These are phyloP conservation scores for Pimpla rufipes DNA, from an alignment of 2,888 invertebrate genomes.

Conservation along the genomic window DNA sequence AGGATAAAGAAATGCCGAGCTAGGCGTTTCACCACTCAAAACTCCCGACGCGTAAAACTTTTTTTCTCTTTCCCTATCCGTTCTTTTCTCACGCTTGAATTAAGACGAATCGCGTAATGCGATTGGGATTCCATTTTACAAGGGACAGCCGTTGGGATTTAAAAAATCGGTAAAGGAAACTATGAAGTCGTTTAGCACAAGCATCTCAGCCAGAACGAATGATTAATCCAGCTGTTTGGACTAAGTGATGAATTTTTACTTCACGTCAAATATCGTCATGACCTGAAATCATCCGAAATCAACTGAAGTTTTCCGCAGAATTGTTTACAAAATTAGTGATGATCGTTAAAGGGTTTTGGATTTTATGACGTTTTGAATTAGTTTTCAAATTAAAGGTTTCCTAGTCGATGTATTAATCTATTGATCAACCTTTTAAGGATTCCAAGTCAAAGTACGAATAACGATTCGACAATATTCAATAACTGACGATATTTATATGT, in stretches of 20 bases:
- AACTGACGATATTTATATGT: neutral
- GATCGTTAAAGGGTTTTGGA: too few relatives aligned
- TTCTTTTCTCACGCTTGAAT: conserved; percentile 12
- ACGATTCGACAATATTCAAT: neutral
- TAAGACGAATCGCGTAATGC: conserved; percentile 3
- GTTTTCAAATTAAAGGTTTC: too few relatives aligned
- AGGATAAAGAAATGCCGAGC: conserved; percentile 5
- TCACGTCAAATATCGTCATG: neutral
- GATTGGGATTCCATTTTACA: conserved; percentile 10
- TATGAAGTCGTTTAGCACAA: neutral
- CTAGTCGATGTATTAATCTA: too few relatives aligned
- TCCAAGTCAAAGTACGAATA: neutral
- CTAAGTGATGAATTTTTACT: neutral
- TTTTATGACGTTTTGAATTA: too few relatives aligned
- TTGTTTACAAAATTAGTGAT: too few relatives aligned
- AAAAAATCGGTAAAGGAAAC: neutral
- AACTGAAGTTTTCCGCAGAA: too few relatives aligned
- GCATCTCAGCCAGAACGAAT: too few relatives aligned
- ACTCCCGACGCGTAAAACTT: neutral
- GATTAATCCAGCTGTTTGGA: too few relatives aligned
- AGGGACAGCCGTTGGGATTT: neutral
- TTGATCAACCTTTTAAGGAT: neutral
- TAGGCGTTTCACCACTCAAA: neutral
- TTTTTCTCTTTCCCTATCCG: neutral
- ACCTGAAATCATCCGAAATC: neutral